Evolutionary conservation across 2,888 invertebrate species (phyloP).

Genomic region (Malthinus flaveolus): DNA sequence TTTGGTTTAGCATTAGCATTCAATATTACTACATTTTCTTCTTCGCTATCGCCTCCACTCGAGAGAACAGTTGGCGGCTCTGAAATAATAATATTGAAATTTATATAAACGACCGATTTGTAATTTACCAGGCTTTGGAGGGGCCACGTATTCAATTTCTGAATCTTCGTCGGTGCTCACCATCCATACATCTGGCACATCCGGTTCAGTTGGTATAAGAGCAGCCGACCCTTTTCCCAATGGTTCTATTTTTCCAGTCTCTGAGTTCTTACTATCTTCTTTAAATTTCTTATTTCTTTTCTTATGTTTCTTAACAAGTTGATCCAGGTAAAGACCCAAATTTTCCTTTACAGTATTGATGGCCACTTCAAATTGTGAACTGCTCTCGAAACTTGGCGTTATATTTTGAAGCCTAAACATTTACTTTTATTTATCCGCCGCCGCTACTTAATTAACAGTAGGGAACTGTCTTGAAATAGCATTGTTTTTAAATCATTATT

Average conservation of each 20-base stretch:
- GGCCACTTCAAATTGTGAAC: conserved; percentile 17
- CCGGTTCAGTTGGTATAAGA: conserved; percentile 46
- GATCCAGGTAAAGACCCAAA: conserved; percentile 41
- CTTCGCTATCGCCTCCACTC: conserved; percentile 48
- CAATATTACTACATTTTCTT: conserved; percentile 49
- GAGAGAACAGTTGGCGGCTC: neutral
- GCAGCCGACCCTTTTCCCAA: conserved; percentile 52
- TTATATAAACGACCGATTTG: neutral
- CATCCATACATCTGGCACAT: conserved; percentile 36
- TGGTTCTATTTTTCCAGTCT: conserved; percentile 39
- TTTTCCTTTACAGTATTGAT: conserved; percentile 30
- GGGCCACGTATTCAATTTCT: conserved; percentile 2
- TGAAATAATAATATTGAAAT: neutral
- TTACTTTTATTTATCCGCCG: no score
- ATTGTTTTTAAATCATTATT: no score
- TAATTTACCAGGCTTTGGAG: neutral
- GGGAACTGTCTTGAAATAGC: no score
- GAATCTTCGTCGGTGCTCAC: conserved; percentile 43
- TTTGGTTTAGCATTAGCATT: conserved; percentile 41
- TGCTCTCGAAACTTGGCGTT: conserved; percentile 21
- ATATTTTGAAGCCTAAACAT: conserved; percentile 12
- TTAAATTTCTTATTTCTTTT: conserved; percentile 40
- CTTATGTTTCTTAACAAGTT: conserved; percentile 38
- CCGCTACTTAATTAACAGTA: no score
- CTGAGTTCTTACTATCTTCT: conserved; percentile 29